Base-by-base conservation (phyloP, 1,140 invertebrate species). In the Microplitis mediator region DNA sequence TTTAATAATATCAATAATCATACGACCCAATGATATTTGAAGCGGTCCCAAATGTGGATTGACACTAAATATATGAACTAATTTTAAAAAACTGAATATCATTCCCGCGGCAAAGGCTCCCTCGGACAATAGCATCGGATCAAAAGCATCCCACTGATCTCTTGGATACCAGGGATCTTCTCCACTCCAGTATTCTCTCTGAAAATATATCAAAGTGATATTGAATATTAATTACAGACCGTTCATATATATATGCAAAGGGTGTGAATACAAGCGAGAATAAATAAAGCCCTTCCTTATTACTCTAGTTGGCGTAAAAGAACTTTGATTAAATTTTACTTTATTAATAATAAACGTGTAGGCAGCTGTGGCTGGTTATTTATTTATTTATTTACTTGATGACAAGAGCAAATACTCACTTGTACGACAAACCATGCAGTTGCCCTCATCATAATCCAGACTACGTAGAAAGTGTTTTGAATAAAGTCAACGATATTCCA, bases 401-500 rank as follows among this genome's bases (percentile, higher is more conserved):
- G 2, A 23, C 23, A 23, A 23, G 23, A 23, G 23, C 23, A 23
- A 66, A 51, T 35, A 69, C 67, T 69, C 85, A 95, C 94, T 89
- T 92, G 92, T 52, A 95, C 93, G 72, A 94, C 89, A 75, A 91
- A 91, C 90, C 91, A 94, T 1, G 94, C 90, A 0, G 92, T 91
- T 16, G 90, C 85, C 75, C 97, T 89, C 73, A 98, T 88, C 71
- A 91, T 90, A 65, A 98, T 92, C 92, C 97, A 98, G 32, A 95
- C 92, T 16, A 98, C 92, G 81, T 98, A 99, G 77, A 98, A 95
- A 74, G 92, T 90, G 84, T 98, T 98, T 14, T 95, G 97, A 76
- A 98, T 93, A 80, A 98, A 98, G 84, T 99, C 97, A 4, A 98
- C 93, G 76, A 98, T 95, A 83, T 99, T 99, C 97, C 97, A 99